Percentiles rank a stretch among this genome's conserved stretches.
Evolutionary conservation across 2,113 vertebrate genomes (phyloP).

Genomic region (Archilochus colubris): DNA sequence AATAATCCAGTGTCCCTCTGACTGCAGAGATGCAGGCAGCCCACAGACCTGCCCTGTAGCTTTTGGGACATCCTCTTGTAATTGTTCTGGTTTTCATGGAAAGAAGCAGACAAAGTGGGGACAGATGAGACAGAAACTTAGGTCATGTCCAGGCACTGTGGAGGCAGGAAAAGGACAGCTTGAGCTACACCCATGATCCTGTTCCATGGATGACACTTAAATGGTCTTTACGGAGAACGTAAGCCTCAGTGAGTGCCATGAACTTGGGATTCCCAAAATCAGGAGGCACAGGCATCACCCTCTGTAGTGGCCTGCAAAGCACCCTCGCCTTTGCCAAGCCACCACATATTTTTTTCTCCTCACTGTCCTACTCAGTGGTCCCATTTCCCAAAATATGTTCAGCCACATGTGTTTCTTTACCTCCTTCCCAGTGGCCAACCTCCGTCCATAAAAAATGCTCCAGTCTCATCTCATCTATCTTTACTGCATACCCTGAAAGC

Average conservation of each 20-base stretch:
- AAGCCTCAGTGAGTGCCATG: not conserved
- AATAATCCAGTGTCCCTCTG: not conserved
- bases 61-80: not conserved
- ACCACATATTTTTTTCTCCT: not conserved
- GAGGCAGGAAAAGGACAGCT: not conserved
- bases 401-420: not conserved
- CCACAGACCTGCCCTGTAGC: not conserved
- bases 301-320: not conserved
- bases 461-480: not conserved
- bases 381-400: not conserved
- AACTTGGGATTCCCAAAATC: not conserved
- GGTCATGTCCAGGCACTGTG: accelerated
- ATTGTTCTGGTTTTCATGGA: accelerated
- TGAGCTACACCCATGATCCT: not conserved
- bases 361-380: not conserved
- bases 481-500: not conserved
- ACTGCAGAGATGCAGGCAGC: not conserved
- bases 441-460: not conserved
- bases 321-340: not conserved
- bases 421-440: not conserved
- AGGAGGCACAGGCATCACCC: not conserved
- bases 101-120: not conserved
- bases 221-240: not conserved
- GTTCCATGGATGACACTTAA: not conserved
- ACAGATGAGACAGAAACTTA: not conserved